Evolutionary conservation across 2,113 vertebrate genomes (phyloP).

Genomic region (Camelus bactrianus): DNA sequence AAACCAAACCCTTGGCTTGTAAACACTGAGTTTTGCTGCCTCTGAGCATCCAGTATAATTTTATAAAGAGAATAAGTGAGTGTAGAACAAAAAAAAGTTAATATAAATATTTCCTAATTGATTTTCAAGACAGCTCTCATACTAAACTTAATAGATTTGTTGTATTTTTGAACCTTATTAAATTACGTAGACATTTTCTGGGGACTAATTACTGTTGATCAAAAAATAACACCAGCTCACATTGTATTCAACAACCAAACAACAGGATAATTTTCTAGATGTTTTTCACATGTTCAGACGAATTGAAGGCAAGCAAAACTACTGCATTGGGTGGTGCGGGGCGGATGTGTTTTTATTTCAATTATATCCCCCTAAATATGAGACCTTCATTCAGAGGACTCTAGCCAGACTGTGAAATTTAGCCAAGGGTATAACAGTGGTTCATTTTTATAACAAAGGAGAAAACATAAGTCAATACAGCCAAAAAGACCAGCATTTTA

Average conservation of each 20-base stretch:
- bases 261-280: not conserved
- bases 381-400: constrained; percentile 5
- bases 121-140: not conserved
- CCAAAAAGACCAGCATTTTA: constrained; percentile 55
- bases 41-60: not conserved
- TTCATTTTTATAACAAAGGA: constrained; percentile 59
- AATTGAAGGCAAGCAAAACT: not conserved
- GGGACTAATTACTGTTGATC: not conserved
- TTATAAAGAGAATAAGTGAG: not conserved
- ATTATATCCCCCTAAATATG: not conserved
- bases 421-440: constrained; percentile 30
- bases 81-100: not conserved
- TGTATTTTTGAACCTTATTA: not conserved
- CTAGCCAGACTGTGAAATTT: constrained; percentile 28
- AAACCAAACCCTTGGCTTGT: not conserved
- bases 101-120: not conserved
- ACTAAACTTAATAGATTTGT: not conserved
- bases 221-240: not conserved
- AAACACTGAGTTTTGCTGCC: not conserved
- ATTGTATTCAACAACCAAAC: not conserved
- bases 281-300: not conserved
- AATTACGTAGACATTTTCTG: not conserved
- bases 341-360: constrained; percentile 51
- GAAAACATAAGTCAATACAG: constrained; percentile 60
- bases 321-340: not conserved